phyloP scores from a whole-genome alignment of 2,113 vertebrate species.

The Hyaena hyaena region DNA sequence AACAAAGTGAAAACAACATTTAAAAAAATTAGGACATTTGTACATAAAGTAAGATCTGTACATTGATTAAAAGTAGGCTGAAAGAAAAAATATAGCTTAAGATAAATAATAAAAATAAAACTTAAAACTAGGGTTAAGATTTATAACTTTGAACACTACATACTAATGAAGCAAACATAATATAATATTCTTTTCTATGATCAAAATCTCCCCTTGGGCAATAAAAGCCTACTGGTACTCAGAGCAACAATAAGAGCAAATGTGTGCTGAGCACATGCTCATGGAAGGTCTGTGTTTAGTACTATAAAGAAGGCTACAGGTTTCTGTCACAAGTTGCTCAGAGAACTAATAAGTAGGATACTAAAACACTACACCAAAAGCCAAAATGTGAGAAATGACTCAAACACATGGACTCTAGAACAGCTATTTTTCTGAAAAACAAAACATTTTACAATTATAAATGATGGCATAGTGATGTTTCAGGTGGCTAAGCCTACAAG shows the following conservation, averaged over 20 bases:
- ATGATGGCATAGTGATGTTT: not conserved
- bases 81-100: not conserved
- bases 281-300: not conserved
- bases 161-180: not conserved
- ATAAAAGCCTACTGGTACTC: not conserved
- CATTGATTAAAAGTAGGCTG: not conserved
- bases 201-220: not conserved
- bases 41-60: not conserved
- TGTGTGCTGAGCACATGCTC: not conserved
- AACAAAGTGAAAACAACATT: not conserved
- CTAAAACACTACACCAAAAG: not conserved
- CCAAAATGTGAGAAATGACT: not conserved
- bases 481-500: not conserved
- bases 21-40: not conserved
- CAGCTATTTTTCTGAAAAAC: not conserved
- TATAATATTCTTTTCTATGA: not conserved
- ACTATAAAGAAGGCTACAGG: not conserved
- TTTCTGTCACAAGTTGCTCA: not conserved
- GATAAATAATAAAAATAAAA: slow-evolving; percentile 3
- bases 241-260: not conserved
- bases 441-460: not conserved
- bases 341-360: not conserved
- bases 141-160: not conserved
- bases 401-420: not conserved
- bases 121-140: not conserved